Evolutionary conservation across 2,797 vertebrate genomes (phyloP), one percentile per base, ranked within the genome.

Genomic region (Enteromius unitaeniatus): DNA sequence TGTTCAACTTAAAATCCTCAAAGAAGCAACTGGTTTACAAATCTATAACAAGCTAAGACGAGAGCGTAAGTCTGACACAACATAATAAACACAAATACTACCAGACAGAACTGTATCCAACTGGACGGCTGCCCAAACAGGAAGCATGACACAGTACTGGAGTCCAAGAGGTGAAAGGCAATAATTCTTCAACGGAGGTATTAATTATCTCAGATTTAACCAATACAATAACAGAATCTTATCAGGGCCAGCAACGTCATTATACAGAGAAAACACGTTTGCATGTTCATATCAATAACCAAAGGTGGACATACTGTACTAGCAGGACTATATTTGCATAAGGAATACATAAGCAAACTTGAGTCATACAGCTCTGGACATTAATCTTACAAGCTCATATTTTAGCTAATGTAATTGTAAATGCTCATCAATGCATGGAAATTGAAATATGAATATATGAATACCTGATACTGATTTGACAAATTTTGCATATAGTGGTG

Each of bases 111-210:
- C 26, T 14, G 47, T 7, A 26, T 77, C 81, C 81, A 83, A 53
- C 40, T 83, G 81, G 81, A 68, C 14, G 4, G 64, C 19, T 31
- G 81, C 81, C 74, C 62, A n/a, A 83, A 15, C 49, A 78, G 82
- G 82, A 83, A 77, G 74, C 40, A 17, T 37, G 51, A 77, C 51
- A 34, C 64, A 60, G 37, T 53, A 68, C 19, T 77, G 81, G 79
- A 74, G 81, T 83, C 73, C 67, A 55, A 31, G 73, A 70, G 82
- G 74, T 55, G 81, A 68, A 75, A 78, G 37, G 26, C 64, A 58
- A 67, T 28, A 28, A 40, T 23, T 64, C 69, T 37, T 34, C 42
- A 47, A 10, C n/a, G n/a, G 37, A 68, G 62, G 49, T 76, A 83
- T 68, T 42, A 78, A 69, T 77, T 34, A 47, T 55, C 37, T 78